Evolutionary conservation across 2,888 invertebrate genomes (phyloP).

Genomic region (Lysandra bellargus): DNA sequence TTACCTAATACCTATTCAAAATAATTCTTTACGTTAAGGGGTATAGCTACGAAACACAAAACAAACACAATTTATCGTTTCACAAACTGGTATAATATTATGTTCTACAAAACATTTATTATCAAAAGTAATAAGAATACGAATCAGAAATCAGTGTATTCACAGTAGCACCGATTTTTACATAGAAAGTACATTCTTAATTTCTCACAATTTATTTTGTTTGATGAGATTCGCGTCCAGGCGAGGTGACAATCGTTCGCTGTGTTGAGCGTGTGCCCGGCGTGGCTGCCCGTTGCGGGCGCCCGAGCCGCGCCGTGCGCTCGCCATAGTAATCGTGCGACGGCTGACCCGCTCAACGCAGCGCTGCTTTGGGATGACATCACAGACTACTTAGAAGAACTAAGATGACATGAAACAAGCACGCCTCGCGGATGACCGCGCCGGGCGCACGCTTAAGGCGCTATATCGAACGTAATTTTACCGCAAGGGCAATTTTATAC

Average conservation of each 20-base stretch:
- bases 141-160: background rate
- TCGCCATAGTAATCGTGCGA: no score
- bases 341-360: no score
- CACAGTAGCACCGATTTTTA: background rate
- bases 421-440: no score
- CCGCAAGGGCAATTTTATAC: no score
- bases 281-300: no score
- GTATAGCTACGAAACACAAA: background rate
- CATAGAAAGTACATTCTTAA: background rate
- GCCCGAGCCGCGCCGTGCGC: no score
- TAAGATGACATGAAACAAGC: no score
- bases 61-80: background rate
- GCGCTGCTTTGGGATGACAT: no score
- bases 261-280: no score
- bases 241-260: background rate
- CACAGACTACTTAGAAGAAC: no score
- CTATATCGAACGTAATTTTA: no score
- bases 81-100: background rate
- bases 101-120: background rate
- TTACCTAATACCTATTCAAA: background rate
- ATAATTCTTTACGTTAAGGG: background rate
- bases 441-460: no score
- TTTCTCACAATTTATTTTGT: background rate
- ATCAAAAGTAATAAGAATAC: conserved; percentile 10
- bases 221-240: background rate